Evolutionary conservation across 37 sponge, comb jelly and placozoan species (phyloP), one percentile per base, ranked within the genome.

Genomic region (Corticium candelabrum): DNA sequence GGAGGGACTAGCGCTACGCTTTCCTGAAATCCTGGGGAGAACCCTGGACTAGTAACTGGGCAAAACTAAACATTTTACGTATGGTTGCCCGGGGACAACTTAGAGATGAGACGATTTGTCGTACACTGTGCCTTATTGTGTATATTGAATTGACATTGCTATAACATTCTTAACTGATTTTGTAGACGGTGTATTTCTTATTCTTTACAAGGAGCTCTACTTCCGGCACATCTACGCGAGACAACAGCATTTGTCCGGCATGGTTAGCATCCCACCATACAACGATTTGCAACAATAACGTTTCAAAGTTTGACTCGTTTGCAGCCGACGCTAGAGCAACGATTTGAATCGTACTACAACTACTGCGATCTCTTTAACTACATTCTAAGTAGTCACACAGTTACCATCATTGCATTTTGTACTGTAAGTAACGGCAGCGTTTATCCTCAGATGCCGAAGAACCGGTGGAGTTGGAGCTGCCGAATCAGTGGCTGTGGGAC

Each of bases 401-500:
- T 70, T 70, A 4, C n/a, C n/a, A n/a, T n/a, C n/a, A n/a, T n/a
- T n/a, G n/a, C n/a, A n/a, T 70, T 35, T 15, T 70, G 5, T 35
- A 15, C 36, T 35, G 5, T 70, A 30, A 15, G 4, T 70, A 4
- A 30, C 21, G 33, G 7, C 33, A 4, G 4, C 74, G 76, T 69
- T 74, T 2, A 38, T 82, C 3, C 39, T 40, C 37, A 78, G 41
- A 41, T n/a, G 81, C 82, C 32, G 87, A 89, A 1, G 89, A 84
- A 36, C 95, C 99, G 1, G 34, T 98, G 15, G 85, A 89, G 34
- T 37, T 94, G 38, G 93, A 94, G 70, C 76, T 98, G 37, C 99
- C 99, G 32, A 86, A 89, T 68, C 88, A 94, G 77, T 98, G 99
- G 99, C 79, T 98, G 34, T 98, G 99, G 99, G 95, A 98, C 82